Evolutionary conservation across 35 echinoderm and acorn worm species (phyloP).

Genomic region (Hemicentrotus pulcherrimus): DNA sequence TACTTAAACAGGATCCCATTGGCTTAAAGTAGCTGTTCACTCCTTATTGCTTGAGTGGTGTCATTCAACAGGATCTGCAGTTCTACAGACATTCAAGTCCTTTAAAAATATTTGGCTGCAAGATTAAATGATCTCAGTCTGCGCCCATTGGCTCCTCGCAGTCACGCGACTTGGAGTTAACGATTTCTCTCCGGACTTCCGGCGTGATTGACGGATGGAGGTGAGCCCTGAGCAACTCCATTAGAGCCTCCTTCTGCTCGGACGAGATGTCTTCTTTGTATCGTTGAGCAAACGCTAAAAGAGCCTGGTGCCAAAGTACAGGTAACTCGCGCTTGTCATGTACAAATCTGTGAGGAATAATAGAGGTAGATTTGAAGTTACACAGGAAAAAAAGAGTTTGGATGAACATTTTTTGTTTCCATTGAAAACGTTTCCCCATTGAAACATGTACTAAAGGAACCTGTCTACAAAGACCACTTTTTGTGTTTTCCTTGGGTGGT

Average conservation of each 20-base stretch:
- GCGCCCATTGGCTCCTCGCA: slow-evolving; percentile 73
- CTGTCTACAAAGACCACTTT: no score
- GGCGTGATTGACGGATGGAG: slow-evolving; percentile 78
- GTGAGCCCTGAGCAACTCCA: slow-evolving; percentile 87
- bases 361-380: not conserved
- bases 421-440: no score
- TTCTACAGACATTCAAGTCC: no score
- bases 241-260: slow-evolving; percentile 95
- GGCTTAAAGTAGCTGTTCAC: no score
- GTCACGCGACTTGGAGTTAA: slow-evolving; percentile 91
- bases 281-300: slow-evolving; percentile 85
- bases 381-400: no score
- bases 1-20: no score
- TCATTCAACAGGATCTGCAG: no score
- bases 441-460: no score
- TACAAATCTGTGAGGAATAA: slow-evolving; percentile 65
- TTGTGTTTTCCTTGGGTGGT: no score
- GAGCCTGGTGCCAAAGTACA: slow-evolving; percentile 91
- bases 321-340: slow-evolving; percentile 90
- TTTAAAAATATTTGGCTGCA: no score
- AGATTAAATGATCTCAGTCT: not conserved
- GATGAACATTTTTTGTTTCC: no score
- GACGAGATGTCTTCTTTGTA: slow-evolving; percentile 96
- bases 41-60: no score
- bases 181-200: slow-evolving; percentile 82